Conservation (phyloP, 2,113 vertebrate genomes). For the Arizona elegans region DNA sequence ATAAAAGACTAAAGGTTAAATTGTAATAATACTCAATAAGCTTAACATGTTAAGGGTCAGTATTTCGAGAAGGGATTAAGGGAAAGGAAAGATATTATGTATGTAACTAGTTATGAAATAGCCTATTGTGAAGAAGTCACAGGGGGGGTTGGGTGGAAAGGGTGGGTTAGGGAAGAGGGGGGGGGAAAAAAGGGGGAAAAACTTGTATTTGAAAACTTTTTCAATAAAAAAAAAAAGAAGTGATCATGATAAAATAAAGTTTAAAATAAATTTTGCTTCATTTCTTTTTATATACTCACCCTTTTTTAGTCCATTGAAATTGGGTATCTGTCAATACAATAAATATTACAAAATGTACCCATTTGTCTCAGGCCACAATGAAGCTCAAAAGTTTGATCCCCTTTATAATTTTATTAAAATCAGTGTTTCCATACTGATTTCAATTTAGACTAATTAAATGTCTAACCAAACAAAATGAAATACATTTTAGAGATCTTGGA, state of each 20-base stretch:
- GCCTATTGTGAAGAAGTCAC: too few species aligned
- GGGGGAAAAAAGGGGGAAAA: too few species aligned
- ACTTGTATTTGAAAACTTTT: too few species aligned
- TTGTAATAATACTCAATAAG: too few species aligned
- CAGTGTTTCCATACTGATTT: slow-evolving; percentile 41
- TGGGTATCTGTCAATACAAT: not conserved
- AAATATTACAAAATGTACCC: not conserved
- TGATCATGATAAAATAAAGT: not conserved
- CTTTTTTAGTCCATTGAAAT: not conserved
- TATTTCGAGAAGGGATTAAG: too few species aligned
- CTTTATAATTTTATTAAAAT: not conserved
- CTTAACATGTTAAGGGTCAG: too few species aligned
- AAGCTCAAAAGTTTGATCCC: not conserved
- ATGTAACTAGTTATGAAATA: too few species aligned
- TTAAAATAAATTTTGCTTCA: not conserved
- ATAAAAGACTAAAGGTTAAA: too few species aligned
- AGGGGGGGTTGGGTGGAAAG: too few species aligned
- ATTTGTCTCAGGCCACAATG: not conserved
- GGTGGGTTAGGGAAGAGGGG: too few species aligned
- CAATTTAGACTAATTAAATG: slow-evolving; percentile 15
- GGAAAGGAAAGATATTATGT: too few species aligned
- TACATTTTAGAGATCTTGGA: slow-evolving; percentile 18
- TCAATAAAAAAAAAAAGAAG: too few species aligned
- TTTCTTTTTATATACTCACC: not conserved
- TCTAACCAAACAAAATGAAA: not conserved